Base-by-base conservation (phyloP, 2,888 invertebrate genomes). In the Hoplodrina blanda region DNA sequence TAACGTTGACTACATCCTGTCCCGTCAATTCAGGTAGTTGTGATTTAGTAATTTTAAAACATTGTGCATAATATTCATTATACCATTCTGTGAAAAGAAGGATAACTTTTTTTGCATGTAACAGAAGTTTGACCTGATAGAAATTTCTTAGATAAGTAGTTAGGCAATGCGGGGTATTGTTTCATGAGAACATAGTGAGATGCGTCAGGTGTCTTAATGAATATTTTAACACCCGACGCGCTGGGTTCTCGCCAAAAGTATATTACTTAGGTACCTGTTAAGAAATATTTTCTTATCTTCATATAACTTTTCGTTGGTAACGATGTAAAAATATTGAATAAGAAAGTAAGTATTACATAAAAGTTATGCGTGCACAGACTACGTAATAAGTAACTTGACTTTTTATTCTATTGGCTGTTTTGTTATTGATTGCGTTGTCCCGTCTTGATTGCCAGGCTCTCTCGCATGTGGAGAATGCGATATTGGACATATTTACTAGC, bases 291-390 rank as follows among this genome's bases (percentile, higher is more conserved):
- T 74, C 63, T 62, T 73, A 70, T 68, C 59, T 72, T 55, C 46
- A 33, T 69, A 64, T 73, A 59, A 70, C 55, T 66, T 78, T 76
- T 72, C 54, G 66, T 69, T 69, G 70, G 69, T 73, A 66, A 70
- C 67, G 62, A 63, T 52, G 67, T 71, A 68, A 79, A 78, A 71
- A 67, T 82, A 82, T 81, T 80, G 71, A 74, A 82, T 71, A 82
- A 80, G 81, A 81, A 81, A 81, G 80, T 80, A 67, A 73, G 69
- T 73, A 82, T 82, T 81, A 81, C 61, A 69, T 82, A 80, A 82
- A 81, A 69, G 80, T 69, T 79, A 76, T 69, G 76, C 68, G 67
- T 82, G 69, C 66, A 50, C 41, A 60, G 78, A 62, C 67, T 76
- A 70, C 69, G 73, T 73, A 82, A 76, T 82, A 73, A 76, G 80